phyloP scores from a whole-genome alignment of 2,888 invertebrate genomes.

The Laothoe populi region DNA sequence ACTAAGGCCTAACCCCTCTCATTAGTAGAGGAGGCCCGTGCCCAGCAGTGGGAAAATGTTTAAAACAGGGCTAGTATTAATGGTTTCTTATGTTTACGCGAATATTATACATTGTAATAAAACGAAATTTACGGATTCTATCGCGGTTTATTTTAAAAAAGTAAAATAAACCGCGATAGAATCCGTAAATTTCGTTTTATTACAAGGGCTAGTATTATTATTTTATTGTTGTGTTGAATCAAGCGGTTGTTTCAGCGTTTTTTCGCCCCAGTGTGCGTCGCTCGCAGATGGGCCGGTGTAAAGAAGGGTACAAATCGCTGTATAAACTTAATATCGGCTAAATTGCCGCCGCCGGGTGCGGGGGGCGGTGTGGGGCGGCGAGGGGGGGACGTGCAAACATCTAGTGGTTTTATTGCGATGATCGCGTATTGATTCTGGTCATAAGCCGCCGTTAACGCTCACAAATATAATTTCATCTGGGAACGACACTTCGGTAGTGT shows the following conservation, averaged over 20 bases:
- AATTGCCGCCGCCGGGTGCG: slow-evolving; percentile 67
- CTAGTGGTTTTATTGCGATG: slow-evolving; percentile 74
- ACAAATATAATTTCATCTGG: slow-evolving; percentile 58
- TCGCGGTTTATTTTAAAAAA: no score
- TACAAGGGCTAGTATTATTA: no score
- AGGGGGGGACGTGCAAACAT: slow-evolving; percentile 57
- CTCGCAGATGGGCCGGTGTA: slow-evolving; percentile 56
- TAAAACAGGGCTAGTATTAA: no score
- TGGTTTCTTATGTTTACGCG: no score
- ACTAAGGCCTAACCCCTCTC: no score
- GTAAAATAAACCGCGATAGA: no score
- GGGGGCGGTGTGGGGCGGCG: slow-evolving; percentile 36
- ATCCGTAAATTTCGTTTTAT: no score
- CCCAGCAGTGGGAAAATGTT: no score
- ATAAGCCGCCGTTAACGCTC: slow-evolving; percentile 60
- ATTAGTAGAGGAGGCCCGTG: no score
- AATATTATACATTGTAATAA: no score
- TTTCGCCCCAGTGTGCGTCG: slow-evolving; percentile 36
- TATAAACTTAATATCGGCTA: slow-evolving; percentile 82
- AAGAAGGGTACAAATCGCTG: slow-evolving; percentile 81
- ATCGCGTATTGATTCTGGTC: slow-evolving; percentile 77
- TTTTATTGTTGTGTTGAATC: no score
- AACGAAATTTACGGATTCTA: no score
- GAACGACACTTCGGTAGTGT: neutral
- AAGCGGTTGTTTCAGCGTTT: slow-evolving; percentile 23